Evolutionary conservation across 2,888 invertebrate species (phyloP).

Genomic region (Phymatocera aterrima): DNA sequence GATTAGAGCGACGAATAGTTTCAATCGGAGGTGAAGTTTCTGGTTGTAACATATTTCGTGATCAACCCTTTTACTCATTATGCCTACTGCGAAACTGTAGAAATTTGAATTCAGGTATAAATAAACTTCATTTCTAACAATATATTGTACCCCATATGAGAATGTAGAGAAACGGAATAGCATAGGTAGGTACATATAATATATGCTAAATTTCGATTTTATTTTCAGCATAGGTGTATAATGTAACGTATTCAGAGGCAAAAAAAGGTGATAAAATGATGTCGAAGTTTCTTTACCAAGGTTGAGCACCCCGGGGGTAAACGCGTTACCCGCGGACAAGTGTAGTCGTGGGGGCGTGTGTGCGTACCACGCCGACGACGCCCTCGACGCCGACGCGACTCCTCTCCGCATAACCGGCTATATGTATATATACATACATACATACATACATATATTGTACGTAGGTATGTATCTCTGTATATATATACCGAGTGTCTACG

Average conservation of each 20-base stretch:
- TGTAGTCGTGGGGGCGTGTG: constrained; percentile 58
- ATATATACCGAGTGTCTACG: constrained; percentile 59
- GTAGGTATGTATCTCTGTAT: constrained; percentile 59
- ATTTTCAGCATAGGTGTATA: neutral
- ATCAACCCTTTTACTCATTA: no score
- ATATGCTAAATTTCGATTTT: no score
- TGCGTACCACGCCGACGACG: constrained; percentile 47
- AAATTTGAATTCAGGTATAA: no score
- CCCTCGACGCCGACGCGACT: constrained; percentile 49
- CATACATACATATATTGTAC: constrained; percentile 57
- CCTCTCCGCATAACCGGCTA: constrained; percentile 46
- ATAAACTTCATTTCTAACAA: neutral
- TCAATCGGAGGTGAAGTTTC: no score
- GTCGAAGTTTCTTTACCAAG: neutral
- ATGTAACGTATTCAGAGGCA: no score
- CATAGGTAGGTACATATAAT: neutral
- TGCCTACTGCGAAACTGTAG: no score
- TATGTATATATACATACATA: constrained; percentile 44
- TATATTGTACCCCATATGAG: neutral
- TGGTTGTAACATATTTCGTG: no score
- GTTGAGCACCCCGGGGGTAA: constrained; percentile 66
- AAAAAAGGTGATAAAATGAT: no score
- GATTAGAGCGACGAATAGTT: no score
- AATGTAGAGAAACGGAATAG: neutral
- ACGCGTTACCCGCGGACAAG: constrained; percentile 64